These are phyloP conservation scores for Pseudomyrmex concolor DNA, from an alignment of 1,140 invertebrate genomes.

Conservation along the genomic window DNA sequence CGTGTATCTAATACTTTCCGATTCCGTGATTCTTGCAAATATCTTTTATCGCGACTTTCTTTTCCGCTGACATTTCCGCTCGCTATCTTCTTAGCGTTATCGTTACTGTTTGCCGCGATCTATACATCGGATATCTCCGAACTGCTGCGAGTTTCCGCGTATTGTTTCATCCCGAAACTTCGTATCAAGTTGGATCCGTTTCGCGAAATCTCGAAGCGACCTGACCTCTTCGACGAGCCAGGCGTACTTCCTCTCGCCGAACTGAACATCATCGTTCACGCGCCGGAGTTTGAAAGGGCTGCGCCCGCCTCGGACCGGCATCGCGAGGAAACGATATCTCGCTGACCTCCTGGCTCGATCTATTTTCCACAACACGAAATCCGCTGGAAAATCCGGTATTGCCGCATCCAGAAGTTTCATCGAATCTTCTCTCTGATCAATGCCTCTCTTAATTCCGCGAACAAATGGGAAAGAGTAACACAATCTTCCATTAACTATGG, in stretches of 20 bases:
- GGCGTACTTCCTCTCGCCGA: constrained; percentile 6
- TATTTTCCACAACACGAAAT: constrained; percentile 20
- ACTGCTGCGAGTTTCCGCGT: neutral
- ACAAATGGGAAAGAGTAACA: neutral
- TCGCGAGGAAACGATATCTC: constrained; percentile 22
- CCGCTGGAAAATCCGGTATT: constrained; percentile 36
- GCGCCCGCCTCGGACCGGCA: constrained; percentile 5
- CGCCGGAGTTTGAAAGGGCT: constrained; percentile 22
- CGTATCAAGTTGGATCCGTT: constrained; percentile 42
- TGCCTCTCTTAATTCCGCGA: constrained; percentile 16
- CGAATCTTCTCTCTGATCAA: constrained; percentile 13
- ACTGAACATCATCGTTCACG: constrained; percentile 35
- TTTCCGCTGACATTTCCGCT: constrained; percentile 1
- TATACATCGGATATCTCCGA: constrained; percentile 1
- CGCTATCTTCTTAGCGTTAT: constrained; percentile 1
- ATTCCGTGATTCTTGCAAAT: constrained; percentile 21
- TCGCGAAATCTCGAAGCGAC: constrained; percentile 3
- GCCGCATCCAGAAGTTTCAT: constrained; percentile 11
- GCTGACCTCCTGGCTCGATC: constrained; percentile 38
- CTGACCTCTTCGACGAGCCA: constrained; percentile 7
- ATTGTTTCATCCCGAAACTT: constrained; percentile 42
- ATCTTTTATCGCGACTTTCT: neutral
- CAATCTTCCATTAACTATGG: neutral
- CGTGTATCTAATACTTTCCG: neutral
- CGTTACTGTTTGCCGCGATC: constrained; percentile 27